Base-by-base conservation (phyloP, 2,888 invertebrate genomes). In the Stegophylla sp. region DNA sequence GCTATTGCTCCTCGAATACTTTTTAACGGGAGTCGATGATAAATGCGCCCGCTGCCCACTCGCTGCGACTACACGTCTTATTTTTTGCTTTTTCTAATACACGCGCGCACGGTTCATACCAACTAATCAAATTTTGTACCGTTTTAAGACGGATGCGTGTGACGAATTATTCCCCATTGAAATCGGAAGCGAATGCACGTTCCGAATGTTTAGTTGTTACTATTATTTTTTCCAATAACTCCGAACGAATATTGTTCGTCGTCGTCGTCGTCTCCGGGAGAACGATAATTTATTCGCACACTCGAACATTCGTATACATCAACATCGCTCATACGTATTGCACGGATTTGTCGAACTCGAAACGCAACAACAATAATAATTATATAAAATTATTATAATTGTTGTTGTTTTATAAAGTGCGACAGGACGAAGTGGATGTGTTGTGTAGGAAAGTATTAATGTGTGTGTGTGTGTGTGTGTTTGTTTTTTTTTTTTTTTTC, bases 141-240 rank as follows among this genome's bases (percentile, higher is more conserved):
- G 61, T 74, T 74, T 74, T 61, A 9, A 28, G 61, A 63, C 48
- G 74, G 61, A 74, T 26, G 61, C 45, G 45, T 74, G 73, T 74
- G 74, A 74, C 74, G 74, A 74, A 74, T 74, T 59, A n/a, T n/a
- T n/a, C n/a, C 28, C 28, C 20, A 74, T 74, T 74, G 61, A 74
- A 61, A 48, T 74, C 61, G 20, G 45, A 61, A 45, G 61, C 61
- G n/a, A 74, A 26, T 15, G 5, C 17, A 28, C n/a, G n/a, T 59
- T 20, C 3, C 10, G 20, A 48, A 28, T n/a, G n/a, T n/a, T n/a
- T n/a, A n/a, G n/a, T 34, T 71, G 5, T 34, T 13, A 20, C 20
- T 69, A 13, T 23, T 17, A 15, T 41, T 41, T 23, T 56, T 23
- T 74, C 26, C 48, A 74, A 74, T 74, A 48, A 74, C 48, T 53